Percentiles rank a stretch among this genome's conserved stretches.
Evolutionary conservation across 2,113 vertebrate species (phyloP).

Genomic region (Chlorodrepanis virens): DNA sequence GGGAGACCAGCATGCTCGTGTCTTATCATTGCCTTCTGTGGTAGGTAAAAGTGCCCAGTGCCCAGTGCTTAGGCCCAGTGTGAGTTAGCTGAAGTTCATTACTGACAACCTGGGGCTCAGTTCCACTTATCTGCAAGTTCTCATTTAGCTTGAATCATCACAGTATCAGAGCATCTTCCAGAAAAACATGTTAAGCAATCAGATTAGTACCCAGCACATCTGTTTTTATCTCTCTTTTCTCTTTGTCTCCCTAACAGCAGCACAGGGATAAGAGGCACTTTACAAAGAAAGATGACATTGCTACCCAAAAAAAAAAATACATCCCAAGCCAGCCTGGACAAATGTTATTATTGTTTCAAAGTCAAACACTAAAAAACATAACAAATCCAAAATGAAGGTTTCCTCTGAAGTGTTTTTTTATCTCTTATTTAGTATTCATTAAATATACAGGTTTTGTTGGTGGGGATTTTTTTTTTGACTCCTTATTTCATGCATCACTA

Average conservation of each 20-base stretch:
- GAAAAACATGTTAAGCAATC: neutral
- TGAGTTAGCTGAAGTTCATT: constrained; percentile 58
- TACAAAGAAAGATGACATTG: neutral
- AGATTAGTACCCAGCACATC: constrained; percentile 36
- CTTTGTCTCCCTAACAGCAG: neutral
- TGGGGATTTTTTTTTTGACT: neutral
- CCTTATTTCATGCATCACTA: neutral
- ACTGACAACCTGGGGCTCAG: constrained; percentile 44
- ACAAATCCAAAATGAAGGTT: neutral
- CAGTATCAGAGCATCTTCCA: constrained; percentile 21
- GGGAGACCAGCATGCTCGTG: neutral
- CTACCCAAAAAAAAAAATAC: neutral
- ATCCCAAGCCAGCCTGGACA: neutral
- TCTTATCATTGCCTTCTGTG: constrained; percentile 44
- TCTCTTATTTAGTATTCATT: neutral
- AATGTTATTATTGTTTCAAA: neutral
- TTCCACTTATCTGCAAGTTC: constrained; percentile 52
- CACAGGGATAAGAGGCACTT: neutral
- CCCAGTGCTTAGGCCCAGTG: constrained; percentile 25
- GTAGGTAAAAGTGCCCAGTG: constrained; percentile 32
- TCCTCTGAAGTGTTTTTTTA: neutral
- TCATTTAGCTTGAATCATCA: constrained; percentile 34
- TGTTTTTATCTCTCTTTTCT: constrained; percentile 11
- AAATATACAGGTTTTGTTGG: neutral
- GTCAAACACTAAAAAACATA: neutral